Evolutionary conservation across 2,797 vertebrate species (phyloP), one percentile per base, ranked within the genome.

Genomic region (Trematocara caparti): DNA sequence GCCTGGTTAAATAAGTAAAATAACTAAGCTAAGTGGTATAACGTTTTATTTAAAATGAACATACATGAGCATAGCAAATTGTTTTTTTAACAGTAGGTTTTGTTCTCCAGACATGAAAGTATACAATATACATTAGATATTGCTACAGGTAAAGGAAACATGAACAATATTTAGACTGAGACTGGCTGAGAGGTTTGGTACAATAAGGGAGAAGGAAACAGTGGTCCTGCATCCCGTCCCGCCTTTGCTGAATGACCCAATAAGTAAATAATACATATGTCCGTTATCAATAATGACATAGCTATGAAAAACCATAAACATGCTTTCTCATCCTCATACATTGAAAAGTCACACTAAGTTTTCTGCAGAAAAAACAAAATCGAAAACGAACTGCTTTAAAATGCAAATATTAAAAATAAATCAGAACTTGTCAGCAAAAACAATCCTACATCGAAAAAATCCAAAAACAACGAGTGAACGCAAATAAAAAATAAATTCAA

Each of bases 11-110:
- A 94, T 95, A 91, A 95, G 92, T 94, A 96, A 95, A 92, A 93
- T 94, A 95, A 95, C 94, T 95, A 94, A 95, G 92, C 95, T 96
- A 95, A 94, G 92, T 94, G 95, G 94, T 93, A 94, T 94, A 95
- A 94, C 83, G 91, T 94, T 96, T 96, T 96, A 96, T 96, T 96
- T 95, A 95, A 96, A 96, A 96, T 95, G 95, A 94, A 96, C 96
- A 96, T 96, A 96, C 96, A 96, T 92, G 94, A 93, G 96, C 95
- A 96, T 95, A 95, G 91, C 95, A 96, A 90, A 90, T 90, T 91
- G 93, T 92, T 94, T 71, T 59, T 62, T 93, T 91, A 96, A 96
- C 95, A 95, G 90, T 95, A 95, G 84, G 88, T 89, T 93, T 93
- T 93, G 92, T 92, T 95, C 93, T 94, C 90, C 91, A 96, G 91